These are phyloP conservation scores for Luffia ferchaultella DNA, from an alignment of 2,888 invertebrate genomes.

Conservation along the genomic window DNA sequence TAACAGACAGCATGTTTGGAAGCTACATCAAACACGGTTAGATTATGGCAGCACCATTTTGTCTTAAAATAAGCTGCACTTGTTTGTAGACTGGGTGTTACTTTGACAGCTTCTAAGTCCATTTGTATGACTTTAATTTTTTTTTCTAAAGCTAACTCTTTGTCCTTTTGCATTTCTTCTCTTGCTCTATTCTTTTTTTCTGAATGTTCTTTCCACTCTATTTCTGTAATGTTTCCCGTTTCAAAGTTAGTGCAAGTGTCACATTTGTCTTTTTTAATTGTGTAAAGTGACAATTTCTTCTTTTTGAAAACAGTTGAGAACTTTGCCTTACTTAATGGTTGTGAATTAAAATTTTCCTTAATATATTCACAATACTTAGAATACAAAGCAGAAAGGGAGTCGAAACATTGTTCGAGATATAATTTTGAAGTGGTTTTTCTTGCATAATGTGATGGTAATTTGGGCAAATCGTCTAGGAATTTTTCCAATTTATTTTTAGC, in stretches of 20 bases:
- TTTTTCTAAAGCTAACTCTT: background rate
- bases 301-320: conserved; percentile 12
- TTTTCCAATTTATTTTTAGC: background rate
- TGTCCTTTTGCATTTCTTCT: conserved; percentile 35
- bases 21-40: conserved; percentile 4
- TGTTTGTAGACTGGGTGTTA: background rate
- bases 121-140: background rate
- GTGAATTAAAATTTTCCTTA: conserved; percentile 13
- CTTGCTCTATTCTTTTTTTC: conserved; percentile 1
- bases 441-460: conserved; percentile 18
- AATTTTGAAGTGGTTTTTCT: conserved; percentile 15
- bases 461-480: conserved; percentile 9
- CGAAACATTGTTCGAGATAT: conserved; percentile 16
- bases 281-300: conserved; percentile 18
- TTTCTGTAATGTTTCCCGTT: conserved; percentile 13
- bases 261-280: conserved; percentile 20
- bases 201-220: conserved; percentile 9
- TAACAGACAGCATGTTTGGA: conserved; percentile 5
- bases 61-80: conserved; percentile 4
- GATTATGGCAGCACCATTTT: conserved; percentile 5
- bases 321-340: conserved; percentile 18
- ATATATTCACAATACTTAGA: conserved; percentile 12
- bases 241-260: conserved; percentile 14
- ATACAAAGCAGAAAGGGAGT: conserved; percentile 14
- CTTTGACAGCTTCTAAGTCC: background rate